Conservation (phyloP, 2,113 vertebrate species). For the Procavia capensis region DNA sequence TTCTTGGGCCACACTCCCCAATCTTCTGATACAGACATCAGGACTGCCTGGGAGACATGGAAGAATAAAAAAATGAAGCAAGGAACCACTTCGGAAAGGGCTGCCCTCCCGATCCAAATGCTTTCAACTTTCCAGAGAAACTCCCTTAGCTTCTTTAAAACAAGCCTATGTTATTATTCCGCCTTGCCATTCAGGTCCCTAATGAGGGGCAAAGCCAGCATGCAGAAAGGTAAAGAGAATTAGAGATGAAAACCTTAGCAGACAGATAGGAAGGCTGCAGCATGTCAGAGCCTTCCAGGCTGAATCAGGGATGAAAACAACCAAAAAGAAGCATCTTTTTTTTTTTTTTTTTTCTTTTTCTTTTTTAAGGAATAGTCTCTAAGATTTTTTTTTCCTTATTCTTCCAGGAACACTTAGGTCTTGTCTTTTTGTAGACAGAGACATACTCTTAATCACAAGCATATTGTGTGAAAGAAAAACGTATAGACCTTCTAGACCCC, state of each 20-base stretch:
- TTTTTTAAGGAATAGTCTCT: conserved; percentile 56
- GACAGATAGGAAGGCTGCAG: conserved; percentile 53
- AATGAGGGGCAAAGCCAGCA: conserved; percentile 69
- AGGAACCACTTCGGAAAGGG: conserved; percentile 70
- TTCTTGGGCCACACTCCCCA: conserved; percentile 50
- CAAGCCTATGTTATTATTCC: conserved; percentile 64
- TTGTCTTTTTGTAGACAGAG: conserved; percentile 77
- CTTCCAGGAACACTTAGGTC: conserved; percentile 79
- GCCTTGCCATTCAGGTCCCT: conserved; percentile 69
- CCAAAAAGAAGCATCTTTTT: background rate
- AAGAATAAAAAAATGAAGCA: conserved; percentile 74
- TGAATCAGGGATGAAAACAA: conserved; percentile 45
- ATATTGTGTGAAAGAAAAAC: conserved; percentile 83
- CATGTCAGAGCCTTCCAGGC: conserved; percentile 61
- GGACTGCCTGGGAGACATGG: conserved; percentile 59
- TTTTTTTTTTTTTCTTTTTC: conserved; percentile 63
- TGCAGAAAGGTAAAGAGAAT: conserved; percentile 32
- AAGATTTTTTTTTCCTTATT: conserved; percentile 58
- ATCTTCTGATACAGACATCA: conserved; percentile 78
- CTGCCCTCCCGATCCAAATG: conserved; percentile 78
- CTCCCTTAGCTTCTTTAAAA: conserved; percentile 75
- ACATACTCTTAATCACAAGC: conserved; percentile 81
- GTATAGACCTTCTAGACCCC: conserved; percentile 80
- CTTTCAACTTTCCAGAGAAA: conserved; percentile 83
- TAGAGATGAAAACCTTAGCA: conserved; percentile 56